A percentile compares a stretch with the other conserved stretches of the same genome.
These are phyloP conservation scores for Lota lota DNA, from an alignment of 2,113 vertebrate species.

Conservation along the genomic window DNA sequence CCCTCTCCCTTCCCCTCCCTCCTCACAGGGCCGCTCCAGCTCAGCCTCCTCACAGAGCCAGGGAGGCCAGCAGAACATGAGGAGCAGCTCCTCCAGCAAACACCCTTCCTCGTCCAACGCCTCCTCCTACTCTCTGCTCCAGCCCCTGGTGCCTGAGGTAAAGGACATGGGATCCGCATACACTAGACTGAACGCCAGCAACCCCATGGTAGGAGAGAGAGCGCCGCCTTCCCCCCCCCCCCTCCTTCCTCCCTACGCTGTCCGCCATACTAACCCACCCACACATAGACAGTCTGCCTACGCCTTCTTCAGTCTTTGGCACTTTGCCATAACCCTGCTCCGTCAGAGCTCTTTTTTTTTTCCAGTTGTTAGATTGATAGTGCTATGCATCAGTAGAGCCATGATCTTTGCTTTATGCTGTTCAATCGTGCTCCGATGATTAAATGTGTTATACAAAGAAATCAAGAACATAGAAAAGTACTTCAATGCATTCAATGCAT, in stretches of 20 bases:
- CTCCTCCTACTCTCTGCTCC: slow-evolving; percentile 70
- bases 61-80: slow-evolving; percentile 61
- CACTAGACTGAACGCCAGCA: slow-evolving; percentile 70
- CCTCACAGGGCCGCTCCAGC: slow-evolving; percentile 59
- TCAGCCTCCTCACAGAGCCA: slow-evolving; percentile 63
- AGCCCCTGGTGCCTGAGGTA: slow-evolving; percentile 72
- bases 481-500: no score
- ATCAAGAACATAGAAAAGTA: no score
- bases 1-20: background rate
- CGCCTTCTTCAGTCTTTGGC: background rate
- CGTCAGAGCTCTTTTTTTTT: no score
- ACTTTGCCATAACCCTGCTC: background rate
- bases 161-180: slow-evolving; percentile 73
- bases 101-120: slow-evolving; percentile 60
- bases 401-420: no score
- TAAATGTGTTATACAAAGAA: no score
- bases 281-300: no score
- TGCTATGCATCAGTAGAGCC: no score
- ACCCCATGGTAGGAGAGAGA: slow-evolving; percentile 72
- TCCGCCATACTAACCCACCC: background rate
- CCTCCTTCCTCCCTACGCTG: slow-evolving; percentile 53
- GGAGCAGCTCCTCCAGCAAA: slow-evolving; percentile 63
- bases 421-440: no score
- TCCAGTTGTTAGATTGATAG: no score
- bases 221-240: slow-evolving; percentile 37